These are phyloP conservation scores for Phyllopteryx taeniolatus DNA, from an alignment of 2,113 vertebrate genomes.

Conservation along the genomic window DNA sequence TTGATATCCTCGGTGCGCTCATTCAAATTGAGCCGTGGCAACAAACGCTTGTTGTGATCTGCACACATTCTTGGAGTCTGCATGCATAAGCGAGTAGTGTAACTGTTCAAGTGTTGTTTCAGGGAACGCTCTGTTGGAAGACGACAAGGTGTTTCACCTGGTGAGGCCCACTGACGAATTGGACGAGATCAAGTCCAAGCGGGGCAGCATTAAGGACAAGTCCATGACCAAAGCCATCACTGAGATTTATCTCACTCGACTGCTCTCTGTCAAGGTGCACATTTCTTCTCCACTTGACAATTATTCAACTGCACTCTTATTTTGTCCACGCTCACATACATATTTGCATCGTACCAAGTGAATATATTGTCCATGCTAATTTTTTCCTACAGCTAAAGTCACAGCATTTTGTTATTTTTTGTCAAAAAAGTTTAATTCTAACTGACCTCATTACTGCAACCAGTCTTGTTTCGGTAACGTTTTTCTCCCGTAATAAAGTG, in stretches of 20 bases:
- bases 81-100: conserved; percentile 25
- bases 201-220: conserved; percentile 95
- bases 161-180: conserved; percentile 89
- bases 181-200: conserved; percentile 92
- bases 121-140: conserved; percentile 94
- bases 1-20: conserved; percentile 13
- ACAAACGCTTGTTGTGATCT: conserved; percentile 24
- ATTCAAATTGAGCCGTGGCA: conserved; percentile 26
- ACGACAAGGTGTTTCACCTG: conserved; percentile 95
- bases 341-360: too few species aligned
- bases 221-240: conserved; percentile 99
- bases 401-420: too few species aligned
- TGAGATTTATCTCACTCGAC: conserved; percentile 96
- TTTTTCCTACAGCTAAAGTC: too few species aligned
- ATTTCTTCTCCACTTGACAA: conserved; percentile 9
- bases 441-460: too few species aligned
- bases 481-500: too few species aligned
- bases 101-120: conserved; percentile 1
- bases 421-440: too few species aligned
- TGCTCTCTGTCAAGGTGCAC: conserved; percentile 95
- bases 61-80: conserved; percentile 25
- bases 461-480: too few species aligned
- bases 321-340: too few species aligned
- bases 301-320: background rate
- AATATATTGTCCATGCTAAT: too few species aligned